These are phyloP conservation scores for Pitangus sulphuratus DNA, from an alignment of 2,797 vertebrate genomes.

Conservation along the genomic window DNA sequence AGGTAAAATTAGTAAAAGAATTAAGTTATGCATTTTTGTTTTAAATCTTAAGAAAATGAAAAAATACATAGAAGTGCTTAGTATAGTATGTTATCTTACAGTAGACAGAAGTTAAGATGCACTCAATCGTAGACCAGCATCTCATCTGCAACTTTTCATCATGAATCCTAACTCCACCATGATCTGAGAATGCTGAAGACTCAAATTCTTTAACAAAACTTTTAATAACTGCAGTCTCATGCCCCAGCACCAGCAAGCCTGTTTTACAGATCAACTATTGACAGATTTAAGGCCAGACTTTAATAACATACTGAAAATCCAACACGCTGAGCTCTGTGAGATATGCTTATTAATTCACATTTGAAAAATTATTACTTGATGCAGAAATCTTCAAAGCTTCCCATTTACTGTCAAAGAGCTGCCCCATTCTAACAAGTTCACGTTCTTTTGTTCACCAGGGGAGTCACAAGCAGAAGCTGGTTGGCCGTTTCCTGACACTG, in stretches of 20 bases:
- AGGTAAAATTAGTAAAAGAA: neutral
- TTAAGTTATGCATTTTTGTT: neutral
- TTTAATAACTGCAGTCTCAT: neutral
- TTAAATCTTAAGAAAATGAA: neutral
- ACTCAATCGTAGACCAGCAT: neutral
- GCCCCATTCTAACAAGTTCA: neutral
- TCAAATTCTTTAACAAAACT: neutral
- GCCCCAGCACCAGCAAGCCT: neutral
- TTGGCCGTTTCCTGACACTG: neutral
- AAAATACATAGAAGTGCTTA: neutral
- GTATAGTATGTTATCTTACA: neutral
- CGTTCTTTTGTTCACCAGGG: neutral
- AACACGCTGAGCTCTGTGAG: neutral
- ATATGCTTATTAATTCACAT: neutral
- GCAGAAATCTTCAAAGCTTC: neutral
- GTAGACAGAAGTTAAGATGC: neutral
- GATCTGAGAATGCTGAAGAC: neutral
- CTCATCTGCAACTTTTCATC: neutral
- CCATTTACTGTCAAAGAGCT: neutral
- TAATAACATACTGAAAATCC: neutral
- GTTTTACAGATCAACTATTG: neutral
- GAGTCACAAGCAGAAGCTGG: neutral
- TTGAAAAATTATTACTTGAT: neutral
- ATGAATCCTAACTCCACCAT: neutral
- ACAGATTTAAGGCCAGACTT: neutral